Evolutionary conservation across 1,140 invertebrate genomes (phyloP).

Genomic region (Pseudomyrmex gracilis): DNA sequence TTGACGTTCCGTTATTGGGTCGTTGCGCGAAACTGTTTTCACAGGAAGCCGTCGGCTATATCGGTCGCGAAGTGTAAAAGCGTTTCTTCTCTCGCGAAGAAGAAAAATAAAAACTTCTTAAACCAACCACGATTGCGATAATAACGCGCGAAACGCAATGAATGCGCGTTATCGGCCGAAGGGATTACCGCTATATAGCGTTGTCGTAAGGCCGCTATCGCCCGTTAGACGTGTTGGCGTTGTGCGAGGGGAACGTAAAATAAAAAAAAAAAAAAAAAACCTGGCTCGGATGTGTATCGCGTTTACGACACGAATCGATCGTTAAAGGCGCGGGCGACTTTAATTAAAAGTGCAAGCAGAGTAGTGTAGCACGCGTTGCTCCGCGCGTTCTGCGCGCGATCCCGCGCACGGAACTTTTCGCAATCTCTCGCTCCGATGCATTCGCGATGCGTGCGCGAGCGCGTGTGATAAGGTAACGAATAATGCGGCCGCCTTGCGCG

Average conservation of each 20-base stretch:
- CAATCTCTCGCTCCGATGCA: slow-evolving; percentile 38
- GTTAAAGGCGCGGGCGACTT: slow-evolving; percentile 51
- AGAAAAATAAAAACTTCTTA: background rate
- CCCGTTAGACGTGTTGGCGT: background rate
- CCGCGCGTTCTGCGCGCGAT: background rate
- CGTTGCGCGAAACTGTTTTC: background rate
- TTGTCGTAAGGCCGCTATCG: background rate
- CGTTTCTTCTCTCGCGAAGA: background rate
- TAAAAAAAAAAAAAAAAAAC: slow-evolving; percentile 19
- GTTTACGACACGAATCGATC: slow-evolving; percentile 58
- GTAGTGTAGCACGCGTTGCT: background rate
- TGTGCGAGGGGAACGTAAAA: no score
- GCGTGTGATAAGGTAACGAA: slow-evolving; percentile 47
- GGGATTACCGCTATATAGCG: slow-evolving; percentile 6
- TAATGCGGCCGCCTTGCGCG: slow-evolving; percentile 30
- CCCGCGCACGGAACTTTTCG: background rate
- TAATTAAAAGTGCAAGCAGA: slow-evolving; percentile 72
- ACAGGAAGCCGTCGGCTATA: background rate
- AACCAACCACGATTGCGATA: background rate
- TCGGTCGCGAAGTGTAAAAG: background rate
- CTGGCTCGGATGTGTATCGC: background rate
- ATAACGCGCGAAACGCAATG: background rate
- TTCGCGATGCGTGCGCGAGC: slow-evolving; percentile 24
- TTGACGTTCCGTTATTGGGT: background rate
- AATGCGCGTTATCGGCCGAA: slow-evolving; percentile 55